A percentile compares a stretch with the other conserved stretches of the same genome.
phyloP scores from a whole-genome alignment of 2,113 vertebrate genomes.

The Periophthalmodon schlosseri region DNA sequence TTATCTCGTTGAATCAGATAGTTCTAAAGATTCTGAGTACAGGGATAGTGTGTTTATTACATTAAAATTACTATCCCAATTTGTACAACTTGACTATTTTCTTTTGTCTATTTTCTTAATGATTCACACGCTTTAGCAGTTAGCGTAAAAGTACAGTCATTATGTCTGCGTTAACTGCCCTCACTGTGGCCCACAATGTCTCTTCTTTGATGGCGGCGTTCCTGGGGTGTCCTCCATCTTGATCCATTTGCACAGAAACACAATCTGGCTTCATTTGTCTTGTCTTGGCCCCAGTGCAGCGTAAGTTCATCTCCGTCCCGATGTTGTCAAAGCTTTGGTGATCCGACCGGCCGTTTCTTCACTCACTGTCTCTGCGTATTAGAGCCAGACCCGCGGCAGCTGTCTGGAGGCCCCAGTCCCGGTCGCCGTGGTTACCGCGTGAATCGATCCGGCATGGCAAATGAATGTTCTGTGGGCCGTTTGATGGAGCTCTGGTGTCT shows the following conservation, averaged over 20 bases:
- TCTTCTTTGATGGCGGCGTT: slow-evolving; percentile 24
- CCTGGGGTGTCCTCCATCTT: slow-evolving; percentile 23
- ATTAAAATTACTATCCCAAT: background rate
- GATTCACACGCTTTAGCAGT: background rate
- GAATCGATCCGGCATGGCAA: slow-evolving; percentile 55
- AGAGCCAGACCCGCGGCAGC: slow-evolving; percentile 62
- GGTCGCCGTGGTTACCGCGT: slow-evolving; percentile 38
- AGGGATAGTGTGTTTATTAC: no score
- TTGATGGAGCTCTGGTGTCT: slow-evolving; percentile 55
- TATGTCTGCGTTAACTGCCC: background rate
- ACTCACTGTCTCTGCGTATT: slow-evolving; percentile 59
- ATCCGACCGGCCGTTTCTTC: slow-evolving; percentile 66
- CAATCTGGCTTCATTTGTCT: slow-evolving; percentile 41
- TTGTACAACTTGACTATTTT: background rate
- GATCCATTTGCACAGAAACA: slow-evolving; percentile 52
- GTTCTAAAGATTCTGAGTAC: no score
- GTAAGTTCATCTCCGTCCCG: slow-evolving; percentile 39
- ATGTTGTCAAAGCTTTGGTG: slow-evolving; percentile 25
- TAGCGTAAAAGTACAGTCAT: background rate
- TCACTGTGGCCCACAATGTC: background rate
- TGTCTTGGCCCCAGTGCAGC: slow-evolving; percentile 31
- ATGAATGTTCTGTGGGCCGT: slow-evolving; percentile 57
- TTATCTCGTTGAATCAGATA: no score
- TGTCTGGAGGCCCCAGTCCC: slow-evolving; percentile 36
- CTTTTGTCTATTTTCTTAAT: background rate